Base-by-base conservation (phyloP, 1,140 invertebrate genomes). In the Laupala kohalensis region DNA sequence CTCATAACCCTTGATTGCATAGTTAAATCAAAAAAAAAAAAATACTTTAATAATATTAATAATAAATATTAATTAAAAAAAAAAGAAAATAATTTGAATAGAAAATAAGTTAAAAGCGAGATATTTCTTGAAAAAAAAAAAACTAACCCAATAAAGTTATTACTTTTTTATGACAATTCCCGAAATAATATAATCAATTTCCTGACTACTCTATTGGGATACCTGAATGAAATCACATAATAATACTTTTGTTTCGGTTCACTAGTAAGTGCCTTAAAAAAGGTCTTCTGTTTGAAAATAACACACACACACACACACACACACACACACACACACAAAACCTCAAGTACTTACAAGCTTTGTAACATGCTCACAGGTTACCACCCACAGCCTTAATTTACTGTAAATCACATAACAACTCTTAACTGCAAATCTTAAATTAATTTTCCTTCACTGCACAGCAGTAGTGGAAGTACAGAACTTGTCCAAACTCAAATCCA, bases 241-340 rank as follows among this genome's bases (percentile, higher is more conserved):
- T 53, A 53, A 53, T 53, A 53, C 37, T 53, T 53, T 53, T 53
- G 37, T 53, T 13, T 53, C 19, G 9, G 37, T 53, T 53, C 9
- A 53, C 28, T 68, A 29, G n/a, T 29, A 68, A 27, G 29, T 68
- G 28, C 67, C 67, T 37, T 68, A 29, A 68, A 68, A 68, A 68
- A 23, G 67, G 27, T 28, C 67, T 53, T 19, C 9, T 53, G 37
- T 53, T 19, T 53, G 37, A 13, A 53, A 68, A 68, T 29, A 6
- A 37, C 67, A 67, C 66, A 28, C 66, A 28, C 25, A 26, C 25
- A 25, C 66, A 68, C 27, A n/a, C 15, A 6, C 27, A 29, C 29
- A 68, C 67, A 29, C 67, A 68, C 2, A 67, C 5, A 5, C 3
- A 0, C 15, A 26, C 65, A 67, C 0, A 53, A 53, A 37, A 37